Conservation (phyloP, 2,797 vertebrate genomes). For the Helostoma temminkii region DNA sequence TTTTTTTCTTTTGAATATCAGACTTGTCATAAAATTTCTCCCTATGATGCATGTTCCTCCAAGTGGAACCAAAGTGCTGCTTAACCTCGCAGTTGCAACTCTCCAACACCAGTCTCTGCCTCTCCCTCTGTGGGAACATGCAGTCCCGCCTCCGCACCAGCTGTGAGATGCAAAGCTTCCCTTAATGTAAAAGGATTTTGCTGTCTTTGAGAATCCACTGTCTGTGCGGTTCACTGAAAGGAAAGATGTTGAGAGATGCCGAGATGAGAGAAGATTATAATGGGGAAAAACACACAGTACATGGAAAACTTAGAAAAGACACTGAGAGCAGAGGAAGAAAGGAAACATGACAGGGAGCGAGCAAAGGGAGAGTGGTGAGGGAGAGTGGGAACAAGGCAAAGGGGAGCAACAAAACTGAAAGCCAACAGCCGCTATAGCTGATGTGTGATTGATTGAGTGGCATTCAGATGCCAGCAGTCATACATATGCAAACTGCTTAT, state of each 20-base stretch:
- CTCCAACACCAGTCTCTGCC: slow-evolving; percentile 56
- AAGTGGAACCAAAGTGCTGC: slow-evolving; percentile 69
- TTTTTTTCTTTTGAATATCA: neutral
- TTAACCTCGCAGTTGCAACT: slow-evolving; percentile 73
- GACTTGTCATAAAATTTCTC: slow-evolving; percentile 41
- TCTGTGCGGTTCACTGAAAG: slow-evolving; percentile 54
- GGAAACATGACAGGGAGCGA: slow-evolving; percentile 42
- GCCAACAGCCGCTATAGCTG: slow-evolving; percentile 44
- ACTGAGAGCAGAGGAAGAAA: slow-evolving; percentile 27
- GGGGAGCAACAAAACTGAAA: slow-evolving; percentile 21
- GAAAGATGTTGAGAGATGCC: slow-evolving; percentile 40
- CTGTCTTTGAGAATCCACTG: slow-evolving; percentile 73
- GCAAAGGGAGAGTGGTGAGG: slow-evolving; percentile 18
- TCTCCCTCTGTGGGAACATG: slow-evolving; percentile 53
- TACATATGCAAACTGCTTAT: slow-evolving; percentile 83
- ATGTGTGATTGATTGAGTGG: slow-evolving; percentile 82
- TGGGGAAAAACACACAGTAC: slow-evolving; percentile 1
- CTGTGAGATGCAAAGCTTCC: slow-evolving; percentile 76
- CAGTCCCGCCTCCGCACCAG: slow-evolving; percentile 74
- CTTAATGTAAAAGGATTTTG: slow-evolving; percentile 82
- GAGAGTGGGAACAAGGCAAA: slow-evolving; percentile 14
- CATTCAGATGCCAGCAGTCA: slow-evolving; percentile 73
- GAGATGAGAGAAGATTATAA: slow-evolving; percentile 49
- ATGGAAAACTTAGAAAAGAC: slow-evolving; percentile 44
- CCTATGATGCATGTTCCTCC: slow-evolving; percentile 45